Evolutionary conservation across 1,140 invertebrate species (phyloP).

Genomic region (Zelostemma sp.): DNA sequence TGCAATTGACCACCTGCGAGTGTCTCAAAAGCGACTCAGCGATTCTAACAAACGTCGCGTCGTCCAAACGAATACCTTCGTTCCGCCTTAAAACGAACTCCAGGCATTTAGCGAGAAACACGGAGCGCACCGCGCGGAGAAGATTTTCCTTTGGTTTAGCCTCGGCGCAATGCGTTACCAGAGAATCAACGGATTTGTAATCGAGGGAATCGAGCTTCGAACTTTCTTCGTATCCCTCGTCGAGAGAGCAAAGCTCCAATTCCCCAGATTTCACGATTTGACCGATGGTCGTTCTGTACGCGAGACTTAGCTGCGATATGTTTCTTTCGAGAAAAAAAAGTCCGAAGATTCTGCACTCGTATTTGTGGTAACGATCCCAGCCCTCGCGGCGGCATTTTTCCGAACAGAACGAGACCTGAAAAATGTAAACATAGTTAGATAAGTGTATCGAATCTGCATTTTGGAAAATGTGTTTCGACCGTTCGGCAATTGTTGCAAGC

Average conservation of each 20-base stretch:
- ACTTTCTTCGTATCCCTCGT: conserved; percentile 27
- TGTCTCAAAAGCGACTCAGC: conserved; percentile 70
- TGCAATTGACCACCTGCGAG: conserved; percentile 74
- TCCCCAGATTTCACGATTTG: conserved; percentile 31
- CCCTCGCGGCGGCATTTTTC: conserved; percentile 66
- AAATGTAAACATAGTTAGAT: too few relatives aligned
- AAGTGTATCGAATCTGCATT: too few relatives aligned
- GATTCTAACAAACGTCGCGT: conserved; percentile 51
- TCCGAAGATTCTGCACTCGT: conserved; percentile 71
- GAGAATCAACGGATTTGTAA: conserved; percentile 56
- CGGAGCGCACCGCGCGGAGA: conserved; percentile 67
- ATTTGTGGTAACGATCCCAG: conserved; percentile 69
- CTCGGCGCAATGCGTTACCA: conserved; percentile 69
- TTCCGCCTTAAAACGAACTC: conserved; percentile 58
- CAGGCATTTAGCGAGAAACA: conserved; percentile 72
- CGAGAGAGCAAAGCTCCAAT: conserved; percentile 62
- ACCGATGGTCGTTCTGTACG: conserved; percentile 69
- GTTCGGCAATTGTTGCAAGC: conserved; percentile 71
- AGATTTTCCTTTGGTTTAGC: conserved; percentile 69
- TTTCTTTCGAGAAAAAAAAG: conserved; percentile 60
- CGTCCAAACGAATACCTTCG: conserved; percentile 15
- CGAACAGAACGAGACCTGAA: conserved; percentile 70
- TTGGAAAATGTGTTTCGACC: too few relatives aligned
- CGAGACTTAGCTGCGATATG: conserved; percentile 66
- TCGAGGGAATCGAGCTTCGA: conserved; percentile 41